phyloP scores from a whole-genome alignment of 2,888 invertebrate genomes.

The Tryphoninae sp. region DNA sequence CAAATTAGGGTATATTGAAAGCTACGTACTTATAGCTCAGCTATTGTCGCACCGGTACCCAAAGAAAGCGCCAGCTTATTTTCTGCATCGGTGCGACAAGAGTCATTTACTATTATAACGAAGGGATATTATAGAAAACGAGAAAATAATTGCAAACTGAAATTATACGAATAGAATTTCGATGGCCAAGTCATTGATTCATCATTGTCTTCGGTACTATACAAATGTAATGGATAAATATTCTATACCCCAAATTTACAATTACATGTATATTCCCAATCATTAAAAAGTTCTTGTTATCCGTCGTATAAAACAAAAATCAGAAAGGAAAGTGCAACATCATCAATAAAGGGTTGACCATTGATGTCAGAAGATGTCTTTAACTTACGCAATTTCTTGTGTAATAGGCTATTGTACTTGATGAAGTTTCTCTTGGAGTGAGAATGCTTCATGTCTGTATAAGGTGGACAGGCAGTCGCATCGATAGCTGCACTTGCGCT shows the following conservation, averaged over 20 bases:
- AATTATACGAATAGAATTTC: constrained; percentile 31
- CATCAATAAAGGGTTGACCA: constrained; percentile 68
- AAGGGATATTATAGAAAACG: constrained; percentile 51
- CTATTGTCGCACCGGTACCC: constrained; percentile 35
- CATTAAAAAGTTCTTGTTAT: constrained; percentile 66
- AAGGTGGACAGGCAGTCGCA: constrained; percentile 75
- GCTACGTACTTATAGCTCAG: constrained; percentile 34
- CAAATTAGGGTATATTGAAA: constrained; percentile 8
- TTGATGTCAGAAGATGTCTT: constrained; percentile 1
- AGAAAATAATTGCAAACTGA: constrained; percentile 42
- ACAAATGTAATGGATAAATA: constrained; percentile 63
- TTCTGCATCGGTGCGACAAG: constrained; percentile 38
- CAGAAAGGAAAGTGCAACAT: constrained; percentile 64
- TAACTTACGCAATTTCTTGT: constrained; percentile 78
- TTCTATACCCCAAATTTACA: constrained; percentile 68
- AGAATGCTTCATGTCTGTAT: constrained; percentile 70
- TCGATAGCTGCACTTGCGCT: constrained; percentile 77
- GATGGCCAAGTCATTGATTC: constrained; percentile 58
- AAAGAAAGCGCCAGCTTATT: constrained; percentile 13
- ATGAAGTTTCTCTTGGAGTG: constrained; percentile 74
- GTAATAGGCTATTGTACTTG: constrained; percentile 80
- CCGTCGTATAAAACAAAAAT: constrained; percentile 48
- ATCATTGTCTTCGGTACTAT: constrained; percentile 62
- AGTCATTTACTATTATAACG: constrained; percentile 41
- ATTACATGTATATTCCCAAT: constrained; percentile 59